phyloP scores from a whole-genome alignment of 2,888 invertebrate genomes.

The Eledone cirrhosa region DNA sequence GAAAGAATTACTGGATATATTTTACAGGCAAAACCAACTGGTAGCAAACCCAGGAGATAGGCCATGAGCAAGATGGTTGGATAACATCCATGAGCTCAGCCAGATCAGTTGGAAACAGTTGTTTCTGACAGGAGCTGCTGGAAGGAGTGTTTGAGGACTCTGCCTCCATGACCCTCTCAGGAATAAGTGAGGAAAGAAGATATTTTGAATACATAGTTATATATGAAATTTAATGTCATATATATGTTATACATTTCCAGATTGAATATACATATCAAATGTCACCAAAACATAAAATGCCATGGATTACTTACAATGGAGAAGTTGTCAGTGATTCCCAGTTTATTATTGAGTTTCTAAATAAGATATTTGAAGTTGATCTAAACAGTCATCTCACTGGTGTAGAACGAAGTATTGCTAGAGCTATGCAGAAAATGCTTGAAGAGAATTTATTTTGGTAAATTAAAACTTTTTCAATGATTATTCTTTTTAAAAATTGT shows the following conservation, averaged over 20 bases:
- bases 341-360: conserved; percentile 60
- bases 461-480: background rate
- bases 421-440: conserved; percentile 47
- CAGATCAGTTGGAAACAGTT: no score
- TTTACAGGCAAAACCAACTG: no score
- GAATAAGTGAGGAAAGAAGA: no score
- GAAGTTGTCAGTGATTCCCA: conserved; percentile 59
- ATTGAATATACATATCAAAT: conserved; percentile 25
- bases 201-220: conserved; percentile 44
- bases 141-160: no score
- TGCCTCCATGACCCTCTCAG: no score
- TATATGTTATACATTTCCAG: no score
- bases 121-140: no score
- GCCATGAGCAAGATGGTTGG: no score
- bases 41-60: no score
- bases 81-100: no score
- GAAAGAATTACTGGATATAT: no score
- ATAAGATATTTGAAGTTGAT: conserved; percentile 52
- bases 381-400: conserved; percentile 48
- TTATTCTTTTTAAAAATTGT: background rate
- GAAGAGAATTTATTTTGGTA: conserved; percentile 51
- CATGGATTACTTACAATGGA: conserved; percentile 65
- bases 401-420: conserved; percentile 52
- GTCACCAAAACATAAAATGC: conserved; percentile 58
- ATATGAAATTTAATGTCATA: background rate